Conservation (phyloP, 2,797 vertebrate species). For the Loriculus beryllinus region DNA sequence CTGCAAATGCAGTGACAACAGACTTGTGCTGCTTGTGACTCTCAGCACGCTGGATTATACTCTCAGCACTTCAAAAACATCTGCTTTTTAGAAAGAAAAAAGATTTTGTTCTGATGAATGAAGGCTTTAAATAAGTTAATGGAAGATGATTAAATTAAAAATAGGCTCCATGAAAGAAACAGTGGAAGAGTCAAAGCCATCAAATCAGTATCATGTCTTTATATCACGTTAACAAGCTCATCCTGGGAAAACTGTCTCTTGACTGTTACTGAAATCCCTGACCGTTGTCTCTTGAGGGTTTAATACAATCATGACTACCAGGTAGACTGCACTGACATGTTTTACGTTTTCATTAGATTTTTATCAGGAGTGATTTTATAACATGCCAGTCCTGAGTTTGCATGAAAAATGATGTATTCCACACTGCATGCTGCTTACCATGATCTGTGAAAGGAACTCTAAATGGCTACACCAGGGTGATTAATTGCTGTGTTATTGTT, state of each 20-base stretch:
- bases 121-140: slow-evolving; percentile 34
- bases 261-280: slow-evolving; percentile 46
- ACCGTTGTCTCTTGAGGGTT: neutral
- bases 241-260: slow-evolving; percentile 48
- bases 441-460: slow-evolving; percentile 28
- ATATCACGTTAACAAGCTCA: slow-evolving; percentile 46
- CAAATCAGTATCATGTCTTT: slow-evolving; percentile 5
- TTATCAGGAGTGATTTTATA: slow-evolving; percentile 38
- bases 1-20: neutral
- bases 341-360: slow-evolving; percentile 67
- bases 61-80: neutral
- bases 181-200: slow-evolving; percentile 1
- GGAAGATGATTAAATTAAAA: slow-evolving; percentile 38
- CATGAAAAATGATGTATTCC: slow-evolving; percentile 31
- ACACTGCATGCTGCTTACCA: neutral
- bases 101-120: slow-evolving; percentile 17
- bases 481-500: slow-evolving; percentile 53
- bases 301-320: slow-evolving; percentile 21
- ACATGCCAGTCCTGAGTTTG: slow-evolving; percentile 5
- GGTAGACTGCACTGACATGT: slow-evolving; percentile 19
- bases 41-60: neutral
- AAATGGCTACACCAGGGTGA: neutral
- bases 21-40: neutral
- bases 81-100: neutral
- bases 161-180: neutral